Evolutionary conservation across 2,888 invertebrate genomes (phyloP), one percentile per base, ranked within the genome.

Genomic region (Stenichneumon culpator): DNA sequence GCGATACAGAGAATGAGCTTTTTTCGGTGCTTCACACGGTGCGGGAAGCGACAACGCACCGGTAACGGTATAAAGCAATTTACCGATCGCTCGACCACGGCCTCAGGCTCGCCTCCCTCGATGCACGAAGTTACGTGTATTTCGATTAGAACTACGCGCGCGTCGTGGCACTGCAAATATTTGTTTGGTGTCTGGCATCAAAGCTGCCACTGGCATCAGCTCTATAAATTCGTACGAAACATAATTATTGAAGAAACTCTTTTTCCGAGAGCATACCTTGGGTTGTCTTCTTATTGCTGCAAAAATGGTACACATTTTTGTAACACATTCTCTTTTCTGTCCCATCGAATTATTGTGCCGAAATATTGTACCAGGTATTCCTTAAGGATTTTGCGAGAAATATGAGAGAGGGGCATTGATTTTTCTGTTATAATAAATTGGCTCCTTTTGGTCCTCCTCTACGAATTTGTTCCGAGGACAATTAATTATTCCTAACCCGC

Each of bases 21-120:
- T 60, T 32, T 63, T 63, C 14, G 57, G 63, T 63, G 7, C 63
- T 32, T 32, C 63, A 63, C 28, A n/a, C 16, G n/a, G 28, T 6
- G 63, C 63, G 28, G 63, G 7, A 63, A 32, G 63, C 63, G 11
- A 63, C 63, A 63, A 63, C 63, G 16, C 16, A 28, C 32, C 32
- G 63, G 63, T 63, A 32, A 63, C 63, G 63, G 63, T 63, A 63
- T 28, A 28, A 63, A 63, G 32, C n/a, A 28, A 63, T 63, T 63
- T 28, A 16, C 32, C 63, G 63, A 63, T 32, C n/a, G 63, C 6
- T 11, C 63, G 16, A 32, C 63, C 28, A 63, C 16, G 3, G 63
- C 63, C 63, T 14, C 63, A 16, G 63, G 63, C 63, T 63, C 63
- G 28, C 16, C 32, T 32, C 63, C 32, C n/a, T 32, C 16, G 16